These are phyloP conservation scores for Bubo bubo DNA, from an alignment of 2,113 vertebrate genomes.

Conservation along the genomic window DNA sequence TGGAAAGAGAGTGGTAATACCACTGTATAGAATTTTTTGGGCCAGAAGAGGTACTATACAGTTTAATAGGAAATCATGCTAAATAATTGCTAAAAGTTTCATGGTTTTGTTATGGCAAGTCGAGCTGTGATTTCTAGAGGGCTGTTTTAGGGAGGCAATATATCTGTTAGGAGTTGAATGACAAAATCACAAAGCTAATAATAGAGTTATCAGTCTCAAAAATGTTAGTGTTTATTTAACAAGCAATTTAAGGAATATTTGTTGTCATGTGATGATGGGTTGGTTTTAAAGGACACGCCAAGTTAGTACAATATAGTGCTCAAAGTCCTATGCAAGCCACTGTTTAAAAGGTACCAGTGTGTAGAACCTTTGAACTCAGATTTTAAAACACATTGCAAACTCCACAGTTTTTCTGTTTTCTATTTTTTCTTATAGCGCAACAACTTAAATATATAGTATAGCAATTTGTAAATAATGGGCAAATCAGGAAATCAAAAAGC, in stretches of 20 bases:
- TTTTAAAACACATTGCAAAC: not conserved
- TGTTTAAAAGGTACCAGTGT: not conserved
- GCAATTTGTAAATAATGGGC: not conserved
- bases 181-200: not conserved
- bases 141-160: not conserved
- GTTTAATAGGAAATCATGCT: not conserved
- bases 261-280: not conserved
- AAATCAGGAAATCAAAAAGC: not conserved
- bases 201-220: not conserved
- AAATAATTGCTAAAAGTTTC: not conserved
- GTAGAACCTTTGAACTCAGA: not conserved
- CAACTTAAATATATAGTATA: not conserved
- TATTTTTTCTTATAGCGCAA: not conserved
- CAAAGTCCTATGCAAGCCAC: not conserved
- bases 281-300: not conserved
- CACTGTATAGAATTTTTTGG: not conserved
- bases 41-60: not conserved
- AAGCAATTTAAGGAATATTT: not conserved
- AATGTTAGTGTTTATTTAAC: not conserved
- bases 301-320: not conserved
- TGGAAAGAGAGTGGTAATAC: not conserved
- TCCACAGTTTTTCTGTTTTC: not conserved
- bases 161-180: not conserved
- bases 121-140: not conserved
- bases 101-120: fast-evolving